Evolutionary conservation across 2,888 invertebrate genomes (phyloP).

Genomic region (Lucinisca nassula): DNA sequence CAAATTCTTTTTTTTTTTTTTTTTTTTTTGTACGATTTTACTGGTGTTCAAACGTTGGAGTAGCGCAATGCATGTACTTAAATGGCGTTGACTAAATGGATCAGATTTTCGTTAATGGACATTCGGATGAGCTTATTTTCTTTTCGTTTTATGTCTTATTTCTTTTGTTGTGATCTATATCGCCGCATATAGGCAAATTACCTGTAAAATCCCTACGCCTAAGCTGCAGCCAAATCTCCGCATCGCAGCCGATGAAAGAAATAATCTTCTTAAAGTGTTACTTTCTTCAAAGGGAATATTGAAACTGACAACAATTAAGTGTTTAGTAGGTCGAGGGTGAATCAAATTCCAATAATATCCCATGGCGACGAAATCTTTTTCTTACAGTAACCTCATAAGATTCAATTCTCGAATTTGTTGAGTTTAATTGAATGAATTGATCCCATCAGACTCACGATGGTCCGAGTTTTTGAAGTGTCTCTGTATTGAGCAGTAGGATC

Average conservation of each 20-base stretch:
- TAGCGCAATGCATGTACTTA: too few species aligned
- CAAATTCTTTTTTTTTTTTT: too few species aligned
- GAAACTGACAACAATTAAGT: conserved; percentile 69
- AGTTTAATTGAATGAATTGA: conserved; percentile 48
- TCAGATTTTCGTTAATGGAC: background rate
- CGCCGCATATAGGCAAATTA: background rate
- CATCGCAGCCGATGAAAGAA: background rate
- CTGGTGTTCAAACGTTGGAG: too few species aligned
- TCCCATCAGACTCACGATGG: conserved; percentile 16
- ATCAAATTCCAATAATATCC: conserved; percentile 71
- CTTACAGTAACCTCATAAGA: conserved; percentile 44
- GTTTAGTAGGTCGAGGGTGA: conserved; percentile 68
- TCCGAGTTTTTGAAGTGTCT: conserved; percentile 56
- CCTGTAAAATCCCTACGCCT: background rate
- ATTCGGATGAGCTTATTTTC: background rate
- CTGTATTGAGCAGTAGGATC: conserved; percentile 8
- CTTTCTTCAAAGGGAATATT: conserved; percentile 52
- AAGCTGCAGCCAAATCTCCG: background rate
- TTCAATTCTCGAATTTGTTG: conserved; percentile 47
- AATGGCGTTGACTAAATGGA: too few species aligned
- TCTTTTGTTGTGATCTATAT: background rate
- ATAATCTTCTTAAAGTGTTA: conserved; percentile 50
- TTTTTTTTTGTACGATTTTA: too few species aligned
- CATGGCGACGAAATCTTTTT: conserved; percentile 62
- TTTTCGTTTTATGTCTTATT: background rate